Base-by-base conservation (phyloP, 35 echinoderm and acorn worm species). In the Patiria miniata region DNA sequence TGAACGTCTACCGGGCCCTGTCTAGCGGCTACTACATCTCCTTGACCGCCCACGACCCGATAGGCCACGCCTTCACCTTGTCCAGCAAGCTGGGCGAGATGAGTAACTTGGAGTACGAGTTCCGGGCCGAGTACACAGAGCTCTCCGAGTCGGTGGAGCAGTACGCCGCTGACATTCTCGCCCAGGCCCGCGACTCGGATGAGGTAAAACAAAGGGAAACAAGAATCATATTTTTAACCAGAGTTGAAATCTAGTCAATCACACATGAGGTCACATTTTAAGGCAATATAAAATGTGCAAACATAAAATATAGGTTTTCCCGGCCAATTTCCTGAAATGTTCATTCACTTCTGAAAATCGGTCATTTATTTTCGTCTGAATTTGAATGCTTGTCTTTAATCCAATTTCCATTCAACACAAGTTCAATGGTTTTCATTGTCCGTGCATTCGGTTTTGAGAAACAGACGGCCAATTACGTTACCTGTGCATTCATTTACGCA, bases 81-180 rank as follows among this genome's bases (percentile, higher is more conserved):
- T 90, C 91, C 68, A 86, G 89, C 34, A 85, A 86, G 65, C 73
- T 98, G 36, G 83, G 86, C 30, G 83, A 91, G 39, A 87, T 94
- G 55, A 98, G 96, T 44, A 86, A 87, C 38, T 82, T 76, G 28
- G 96, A 98, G 78, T 98, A 98, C 18, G 96, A 98, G 61, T 98
- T 98, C 79, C 65, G 96, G 18, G 76, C 83, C 16, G 96, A 98
- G 81, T 98, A 98, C 37, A 87, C 73, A 16, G 89, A 93, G 12
- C 83, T 98, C 5, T 79, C 89, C 22, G 89, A 98, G 5, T 54
- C 91, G n/a, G 85, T 91, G 22, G 96, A 98, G 53, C 77, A 94
- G 68, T 98, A 91, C 37, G 96, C 96, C 1, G 96, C 96, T 23
- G 92, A 91, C 78, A 91, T 98, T 47, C 83, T 98, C 28, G 96